Base-by-base conservation (phyloP, 2,797 vertebrate species). In the Hippocampus kuda region DNA sequence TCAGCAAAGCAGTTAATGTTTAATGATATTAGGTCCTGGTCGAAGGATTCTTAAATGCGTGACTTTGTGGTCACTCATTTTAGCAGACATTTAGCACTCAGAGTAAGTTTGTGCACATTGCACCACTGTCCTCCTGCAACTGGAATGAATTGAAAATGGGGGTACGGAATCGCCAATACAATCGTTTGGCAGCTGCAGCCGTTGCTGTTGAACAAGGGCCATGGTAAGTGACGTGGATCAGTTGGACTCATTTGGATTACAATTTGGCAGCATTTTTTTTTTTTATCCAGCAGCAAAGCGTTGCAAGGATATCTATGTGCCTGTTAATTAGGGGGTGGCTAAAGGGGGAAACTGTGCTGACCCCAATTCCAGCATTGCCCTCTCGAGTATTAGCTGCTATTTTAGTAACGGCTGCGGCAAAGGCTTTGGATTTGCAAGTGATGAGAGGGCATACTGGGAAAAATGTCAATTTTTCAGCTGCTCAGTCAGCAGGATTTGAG, bases 1-100 rank as follows among this genome's bases (percentile, higher is more conserved):
- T 84, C 68, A 78, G 27, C 64, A 65, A 41, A 54, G 68, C 12
- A 15, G 0, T 83, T 41, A 72, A 75, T 76, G 27, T 77, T 83
- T 78, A 65, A 83, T 81, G 49, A 26, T 67, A 68, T 77, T 56
- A 70, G 24, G 30, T 68, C 53, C 54, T 73, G 68, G 75, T 74
- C 4, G 44, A 77, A 70, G 34, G 64, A 68, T 44, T 66, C 9
- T 46, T 9, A 6, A 75, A 46, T 67, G 63, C 75, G 60, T 68
- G 63, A 49, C 51, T 70, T 66, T 65, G 51, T 67, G 49, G 46
- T 49, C 64, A 16, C 22, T 61, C 48, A 68, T 54, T 26, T 69
- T 42, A 24, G 49, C 18, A 51, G 30, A 24, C 38, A 42, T 44
- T 34, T 16, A 24, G 42, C 2, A 1, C 22, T 27, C 27, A 18